These are phyloP conservation scores for Genyomyrus donnyi DNA, from an alignment of 2,113 vertebrate genomes.

Conservation along the genomic window DNA sequence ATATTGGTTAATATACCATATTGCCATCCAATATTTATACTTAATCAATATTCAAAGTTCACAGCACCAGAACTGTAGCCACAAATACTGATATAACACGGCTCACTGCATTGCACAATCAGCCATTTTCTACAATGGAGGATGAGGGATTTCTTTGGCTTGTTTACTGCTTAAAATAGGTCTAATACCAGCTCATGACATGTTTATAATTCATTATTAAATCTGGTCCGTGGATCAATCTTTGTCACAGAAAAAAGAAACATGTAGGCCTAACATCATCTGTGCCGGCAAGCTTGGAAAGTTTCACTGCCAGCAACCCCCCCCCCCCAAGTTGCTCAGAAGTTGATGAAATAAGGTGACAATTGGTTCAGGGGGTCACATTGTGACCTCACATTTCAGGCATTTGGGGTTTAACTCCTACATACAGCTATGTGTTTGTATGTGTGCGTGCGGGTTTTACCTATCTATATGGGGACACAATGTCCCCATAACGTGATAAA, in stretches of 20 bases:
- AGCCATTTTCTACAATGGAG: not conserved
- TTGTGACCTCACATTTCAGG: not conserved
- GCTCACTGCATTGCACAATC: not conserved
- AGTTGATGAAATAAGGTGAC: not conserved
- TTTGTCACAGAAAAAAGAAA: not conserved
- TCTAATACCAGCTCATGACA: not conserved
- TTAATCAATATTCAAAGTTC: not conserved
- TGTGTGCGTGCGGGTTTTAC: not conserved
- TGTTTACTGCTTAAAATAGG: not conserved
- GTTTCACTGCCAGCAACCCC: not conserved
- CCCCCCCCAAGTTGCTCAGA: too few species aligned
- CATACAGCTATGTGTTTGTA: not conserved
- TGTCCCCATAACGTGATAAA: too few species aligned
- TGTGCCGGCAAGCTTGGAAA: not conserved
- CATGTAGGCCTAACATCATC: not conserved
- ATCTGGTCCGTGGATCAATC: not conserved
- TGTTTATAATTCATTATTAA: not conserved
- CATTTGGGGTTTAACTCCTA: not conserved
- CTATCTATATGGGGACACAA: too few species aligned
- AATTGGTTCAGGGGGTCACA: not conserved
- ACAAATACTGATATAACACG: not conserved
- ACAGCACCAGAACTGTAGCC: not conserved
- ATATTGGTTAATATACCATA: not conserved
- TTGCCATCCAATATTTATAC: not conserved
- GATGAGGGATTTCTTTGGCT: not conserved